These are phyloP conservation scores for Drosophila dunni DNA, from an alignment of 1,140 invertebrate species.

Conservation along the genomic window DNA sequence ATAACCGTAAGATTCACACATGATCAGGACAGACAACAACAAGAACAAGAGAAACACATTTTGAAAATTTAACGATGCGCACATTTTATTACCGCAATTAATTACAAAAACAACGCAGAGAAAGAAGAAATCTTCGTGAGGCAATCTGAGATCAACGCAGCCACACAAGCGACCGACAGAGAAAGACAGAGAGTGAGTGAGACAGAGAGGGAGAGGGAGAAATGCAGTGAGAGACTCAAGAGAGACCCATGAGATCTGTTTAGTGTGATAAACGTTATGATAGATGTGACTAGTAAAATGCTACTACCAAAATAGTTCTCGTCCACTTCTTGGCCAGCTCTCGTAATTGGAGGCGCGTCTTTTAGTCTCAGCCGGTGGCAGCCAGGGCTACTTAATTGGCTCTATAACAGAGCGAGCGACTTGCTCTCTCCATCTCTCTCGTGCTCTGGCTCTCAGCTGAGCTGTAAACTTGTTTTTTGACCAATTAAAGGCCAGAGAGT, in stretches of 20 bases:
- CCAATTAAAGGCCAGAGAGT: slow-evolving; percentile 69
- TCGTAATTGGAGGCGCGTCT: slow-evolving; percentile 65
- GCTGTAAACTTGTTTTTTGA: slow-evolving; percentile 67
- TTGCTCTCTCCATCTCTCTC: background rate
- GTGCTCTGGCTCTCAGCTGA: background rate
- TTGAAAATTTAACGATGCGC: slow-evolving; percentile 81
- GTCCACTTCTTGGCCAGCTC: slow-evolving; percentile 29
- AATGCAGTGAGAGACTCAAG: slow-evolving; percentile 3
- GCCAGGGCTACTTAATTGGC: slow-evolving; percentile 51
- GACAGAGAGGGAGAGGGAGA: slow-evolving; percentile 3
- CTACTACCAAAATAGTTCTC: slow-evolving; percentile 81
- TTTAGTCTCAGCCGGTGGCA: slow-evolving; percentile 22
- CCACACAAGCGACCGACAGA: slow-evolving; percentile 12
- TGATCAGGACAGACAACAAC: slow-evolving; percentile 37
- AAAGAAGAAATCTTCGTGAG: slow-evolving; percentile 67
- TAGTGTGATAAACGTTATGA: slow-evolving; percentile 73
- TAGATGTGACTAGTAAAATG: slow-evolving; percentile 82
- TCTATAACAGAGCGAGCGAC: background rate
- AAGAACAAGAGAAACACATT: slow-evolving; percentile 75
- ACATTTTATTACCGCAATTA: slow-evolving; percentile 84
- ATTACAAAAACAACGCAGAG: slow-evolving; percentile 78
- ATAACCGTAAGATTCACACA: slow-evolving; percentile 77
- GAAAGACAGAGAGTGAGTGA: slow-evolving; percentile 20
- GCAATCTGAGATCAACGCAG: slow-evolving; percentile 52
- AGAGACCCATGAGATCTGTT: slow-evolving; percentile 13